Base-by-base conservation (phyloP, 2,797 vertebrate genomes). In the Lutjanus argentimaculatus region DNA sequence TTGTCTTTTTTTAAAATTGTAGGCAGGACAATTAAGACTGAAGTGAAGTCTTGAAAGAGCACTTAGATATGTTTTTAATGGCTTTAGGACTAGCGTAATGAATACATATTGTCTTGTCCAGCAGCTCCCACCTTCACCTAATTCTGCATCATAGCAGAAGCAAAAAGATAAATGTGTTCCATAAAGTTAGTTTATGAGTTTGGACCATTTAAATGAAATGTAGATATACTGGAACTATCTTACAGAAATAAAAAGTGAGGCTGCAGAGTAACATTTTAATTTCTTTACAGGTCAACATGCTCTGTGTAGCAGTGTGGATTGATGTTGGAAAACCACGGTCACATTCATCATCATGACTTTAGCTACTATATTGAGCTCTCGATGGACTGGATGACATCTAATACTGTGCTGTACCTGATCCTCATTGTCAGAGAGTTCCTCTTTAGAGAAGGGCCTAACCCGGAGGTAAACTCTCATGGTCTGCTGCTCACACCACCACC, bases 401-500 rank as follows among this genome's bases (percentile, higher is more conserved):
- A 36, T 1, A 1, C 1, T 40, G 1, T 7, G 53, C n/a, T 57
- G 8, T 89, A 98, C 97, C 96, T 97, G 96, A 78, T 96, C 92
- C 81, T 98, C 96, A 1, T 90, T 77, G 77, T 85, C 94, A 73
- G 87, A 88, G 53, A 96, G 90, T n/a, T 98, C 97, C n/a, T 95
- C 92, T 72, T 95, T 74, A 22, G 96, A 97, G 81, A 97, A 97
- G 0, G 97, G 97, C 1, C 96, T 88, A 43, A 98, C 93, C 90
- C 97, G 82, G 85, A 98, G 92, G 82, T 96, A 98, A 43, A 98
- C 97, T 42, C 93, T 95, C 91, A 98, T 91, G 40, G 95, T 95
- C 58, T 97, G 96, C 58, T 95, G 96, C 58, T 93, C 95, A 4
- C 4, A 25, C 3, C 25, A 25, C 25, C 25, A 25, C 25, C 25